phyloP scores from a whole-genome alignment of 2,113 vertebrate species.

The Phoxinus phoxinus region DNA sequence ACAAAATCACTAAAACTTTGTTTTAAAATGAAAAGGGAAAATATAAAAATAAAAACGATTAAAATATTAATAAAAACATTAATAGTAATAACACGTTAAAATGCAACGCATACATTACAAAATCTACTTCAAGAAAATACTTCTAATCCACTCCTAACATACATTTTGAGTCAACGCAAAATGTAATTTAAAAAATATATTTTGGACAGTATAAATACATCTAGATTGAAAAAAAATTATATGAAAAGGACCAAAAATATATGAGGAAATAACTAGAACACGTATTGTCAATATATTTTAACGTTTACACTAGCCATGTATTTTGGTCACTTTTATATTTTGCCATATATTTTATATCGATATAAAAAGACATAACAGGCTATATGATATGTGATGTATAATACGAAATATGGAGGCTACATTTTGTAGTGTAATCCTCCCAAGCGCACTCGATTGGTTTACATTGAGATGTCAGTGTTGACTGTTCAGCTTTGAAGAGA shows the following conservation, averaged over 20 bases:
- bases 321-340: background rate
- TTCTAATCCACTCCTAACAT: background rate
- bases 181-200: background rate
- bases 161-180: background rate
- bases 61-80: too few species aligned
- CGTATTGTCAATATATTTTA: background rate
- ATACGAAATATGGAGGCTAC: background rate
- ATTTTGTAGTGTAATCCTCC: background rate
- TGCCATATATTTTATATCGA: background rate
- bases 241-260: background rate
- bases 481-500: background rate
- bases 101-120: background rate
- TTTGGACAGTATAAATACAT: background rate
- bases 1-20: too few species aligned
- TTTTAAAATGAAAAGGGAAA: too few species aligned
- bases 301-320: background rate
- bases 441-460: background rate
- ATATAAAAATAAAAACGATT: too few species aligned
- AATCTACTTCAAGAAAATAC: background rate
- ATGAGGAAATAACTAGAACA: background rate
- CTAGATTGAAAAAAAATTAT: background rate
- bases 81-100: background rate
- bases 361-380: background rate
- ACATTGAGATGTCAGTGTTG: background rate
- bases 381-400: background rate